These are phyloP conservation scores for Ammospiza nelsoni DNA, from an alignment of 2,113 vertebrate genomes.

Conservation along the genomic window DNA sequence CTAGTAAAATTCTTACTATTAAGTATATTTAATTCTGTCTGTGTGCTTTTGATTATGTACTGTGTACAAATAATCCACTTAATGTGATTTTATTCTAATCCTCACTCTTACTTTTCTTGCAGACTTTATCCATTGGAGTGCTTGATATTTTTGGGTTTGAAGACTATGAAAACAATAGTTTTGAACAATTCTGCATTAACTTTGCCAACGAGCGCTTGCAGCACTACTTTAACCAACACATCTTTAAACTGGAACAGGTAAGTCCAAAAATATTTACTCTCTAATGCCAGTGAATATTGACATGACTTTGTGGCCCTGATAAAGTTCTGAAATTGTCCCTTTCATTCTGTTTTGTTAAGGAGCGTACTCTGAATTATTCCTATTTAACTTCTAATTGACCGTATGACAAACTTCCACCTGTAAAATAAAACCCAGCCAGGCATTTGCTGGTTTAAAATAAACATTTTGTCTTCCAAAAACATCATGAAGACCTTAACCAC, in stretches of 20 bases:
- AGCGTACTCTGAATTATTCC: not conserved
- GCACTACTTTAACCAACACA: conserved; percentile 99
- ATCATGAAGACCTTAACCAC: not conserved
- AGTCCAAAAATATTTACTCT: conserved; percentile 7
- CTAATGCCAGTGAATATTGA: not conserved
- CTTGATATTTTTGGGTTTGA: conserved; percentile 99
- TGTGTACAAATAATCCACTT: not conserved
- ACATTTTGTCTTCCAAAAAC: not conserved
- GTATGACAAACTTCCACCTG: not conserved
- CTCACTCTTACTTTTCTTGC: conserved; percentile 20
- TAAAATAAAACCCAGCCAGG: not conserved
- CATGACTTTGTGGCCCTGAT: not conserved
- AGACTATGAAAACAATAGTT: conserved; percentile 98
- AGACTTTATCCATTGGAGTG: conserved; percentile 97
- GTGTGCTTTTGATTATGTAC: not conserved
- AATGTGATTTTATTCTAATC: not conserved
- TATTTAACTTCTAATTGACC: not conserved
- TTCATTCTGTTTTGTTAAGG: not conserved
- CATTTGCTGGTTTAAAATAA: not conserved
- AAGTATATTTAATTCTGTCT: not conserved
- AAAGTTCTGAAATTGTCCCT: not conserved
- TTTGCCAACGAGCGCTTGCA: conserved; percentile 98
- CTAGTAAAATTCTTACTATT: not conserved
- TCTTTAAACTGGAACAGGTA: conserved; percentile 97
- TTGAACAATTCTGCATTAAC: conserved; percentile 99